These are phyloP conservation scores for Xyrauchen texanus DNA, from an alignment of 2,113 vertebrate genomes.

Conservation along the genomic window DNA sequence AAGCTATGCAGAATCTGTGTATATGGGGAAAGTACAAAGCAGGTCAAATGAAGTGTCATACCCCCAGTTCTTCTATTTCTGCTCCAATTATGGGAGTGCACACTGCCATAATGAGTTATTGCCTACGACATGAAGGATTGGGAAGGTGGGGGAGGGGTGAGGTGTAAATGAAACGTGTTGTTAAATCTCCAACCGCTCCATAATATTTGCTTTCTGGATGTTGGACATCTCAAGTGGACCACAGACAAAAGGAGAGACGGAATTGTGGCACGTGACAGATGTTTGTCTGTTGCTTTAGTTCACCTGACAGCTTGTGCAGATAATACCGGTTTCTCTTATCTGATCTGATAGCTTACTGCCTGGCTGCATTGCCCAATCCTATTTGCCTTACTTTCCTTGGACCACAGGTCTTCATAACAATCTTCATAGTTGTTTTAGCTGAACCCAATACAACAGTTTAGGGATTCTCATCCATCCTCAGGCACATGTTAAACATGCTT, in stretches of 20 bases:
- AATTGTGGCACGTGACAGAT: background rate
- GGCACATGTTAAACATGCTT: conserved; percentile 39
- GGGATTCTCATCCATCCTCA: conserved; percentile 23
- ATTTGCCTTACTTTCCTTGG: conserved; percentile 25
- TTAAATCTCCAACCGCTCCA: conserved; percentile 10
- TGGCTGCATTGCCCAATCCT: conserved; percentile 38
- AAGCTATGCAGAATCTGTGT: conserved; percentile 5
- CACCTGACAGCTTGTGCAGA: conserved; percentile 21
- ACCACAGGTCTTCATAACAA: background rate
- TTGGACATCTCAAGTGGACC: background rate
- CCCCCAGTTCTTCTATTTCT: conserved; percentile 33
- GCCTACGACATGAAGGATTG: conserved; percentile 40
- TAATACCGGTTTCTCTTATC: conserved; percentile 42
- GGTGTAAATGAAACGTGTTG: conserved; percentile 52
- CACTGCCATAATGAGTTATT: conserved; percentile 63
- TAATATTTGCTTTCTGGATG: conserved; percentile 10
- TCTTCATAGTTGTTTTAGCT: conserved; percentile 21
- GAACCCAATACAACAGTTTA: conserved; percentile 30
- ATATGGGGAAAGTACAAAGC: conserved; percentile 24
- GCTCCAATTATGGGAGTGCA: conserved; percentile 63
- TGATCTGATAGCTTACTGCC: conserved; percentile 51
- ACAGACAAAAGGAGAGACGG: background rate
- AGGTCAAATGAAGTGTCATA: conserved; percentile 24
- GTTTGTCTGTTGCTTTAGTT: conserved; percentile 46
- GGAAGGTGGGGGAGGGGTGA: conserved; percentile 48